Evolutionary conservation across 2,797 vertebrate genomes (phyloP), one percentile per base, ranked within the genome.

Genomic region (Chelon auratus): DNA sequence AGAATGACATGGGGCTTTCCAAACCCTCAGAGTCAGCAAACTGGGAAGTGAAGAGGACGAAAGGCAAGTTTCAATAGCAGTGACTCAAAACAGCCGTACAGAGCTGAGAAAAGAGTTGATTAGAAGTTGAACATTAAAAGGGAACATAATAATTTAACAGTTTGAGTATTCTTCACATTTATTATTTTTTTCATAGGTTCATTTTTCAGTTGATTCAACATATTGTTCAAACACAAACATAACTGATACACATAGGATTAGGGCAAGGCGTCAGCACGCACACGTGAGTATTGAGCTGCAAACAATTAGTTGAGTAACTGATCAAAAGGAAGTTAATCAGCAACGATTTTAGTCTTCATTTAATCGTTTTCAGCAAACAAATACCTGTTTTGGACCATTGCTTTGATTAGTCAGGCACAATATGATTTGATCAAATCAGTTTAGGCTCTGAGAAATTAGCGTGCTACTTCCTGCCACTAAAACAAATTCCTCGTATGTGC

Each of bases 1-100:
- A 95, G 85, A 98, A 96, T 20, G 92, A 91, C 77, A 89, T 97
- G 89, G 96, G 96, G 12, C 2, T 82, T 43, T 98, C 97, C 39
- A 61, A 85, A 18, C 93, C 96, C 2, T 95, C 96, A 0, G 95
- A 96, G 54, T 96, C 95, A 17, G 45, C 91, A 18, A 93, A 87
- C 36, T 98, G 97, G 96, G 93, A 86, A 65, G 80, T 94, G 53
- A 52, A 22, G 17, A 95, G 75, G 72, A 84, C 64, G 55, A 96
- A 92, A 86, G 95, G 97, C 94, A 83, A 24, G 81, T 84, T 74
- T 33, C 51, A 33, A 20, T 2, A n/a, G 36, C 57, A 57, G 4
- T n/a, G 17, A 13, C 18, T 18, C 0, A 30, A 9, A 52, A 17
- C 3, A 26, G 18, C 5, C 1, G 6, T 9, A 40, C 1, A 17